Evolutionary conservation across 2,113 vertebrate species (phyloP).

Genomic region (Cyphomyrus discorhynchus): DNA sequence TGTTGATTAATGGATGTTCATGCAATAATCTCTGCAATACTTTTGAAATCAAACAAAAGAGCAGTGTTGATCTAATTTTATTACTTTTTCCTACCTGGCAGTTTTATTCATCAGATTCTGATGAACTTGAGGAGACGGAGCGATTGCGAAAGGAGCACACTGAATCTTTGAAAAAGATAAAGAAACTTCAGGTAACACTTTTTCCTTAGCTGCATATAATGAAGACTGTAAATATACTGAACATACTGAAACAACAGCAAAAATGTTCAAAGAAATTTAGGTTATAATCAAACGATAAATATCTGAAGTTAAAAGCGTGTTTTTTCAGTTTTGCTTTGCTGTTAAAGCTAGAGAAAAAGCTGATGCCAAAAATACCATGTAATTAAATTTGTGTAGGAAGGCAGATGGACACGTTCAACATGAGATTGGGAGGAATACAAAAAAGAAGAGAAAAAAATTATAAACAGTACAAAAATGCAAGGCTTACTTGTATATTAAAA

Average conservation of each 20-base stretch:
- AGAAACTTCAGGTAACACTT: slow-evolving; percentile 70
- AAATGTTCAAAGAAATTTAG: neutral
- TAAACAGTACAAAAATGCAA: neutral
- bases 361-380: neutral
- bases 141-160: slow-evolving; percentile 69
- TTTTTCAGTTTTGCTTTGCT: neutral
- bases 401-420: neutral
- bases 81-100: slow-evolving; percentile 24
- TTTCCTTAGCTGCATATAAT: neutral
- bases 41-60: neutral
- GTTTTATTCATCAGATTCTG: slow-evolving; percentile 59
- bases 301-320: neutral
- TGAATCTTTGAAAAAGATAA: slow-evolving; percentile 71
- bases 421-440: neutral
- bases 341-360: neutral
- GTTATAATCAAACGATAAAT: neutral
- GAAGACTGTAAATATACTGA: neutral
- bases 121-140: slow-evolving; percentile 69
- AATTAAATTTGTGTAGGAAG: slow-evolving; percentile 12
- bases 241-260: neutral
- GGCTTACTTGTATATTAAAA: neutral
- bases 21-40: neutral
- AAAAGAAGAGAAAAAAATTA: neutral
- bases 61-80: neutral
- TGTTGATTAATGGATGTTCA: neutral